Evolutionary conservation across 2,797 vertebrate species (phyloP), one percentile per base, ranked within the genome.

Genomic region (Garrulus glandarius): DNA sequence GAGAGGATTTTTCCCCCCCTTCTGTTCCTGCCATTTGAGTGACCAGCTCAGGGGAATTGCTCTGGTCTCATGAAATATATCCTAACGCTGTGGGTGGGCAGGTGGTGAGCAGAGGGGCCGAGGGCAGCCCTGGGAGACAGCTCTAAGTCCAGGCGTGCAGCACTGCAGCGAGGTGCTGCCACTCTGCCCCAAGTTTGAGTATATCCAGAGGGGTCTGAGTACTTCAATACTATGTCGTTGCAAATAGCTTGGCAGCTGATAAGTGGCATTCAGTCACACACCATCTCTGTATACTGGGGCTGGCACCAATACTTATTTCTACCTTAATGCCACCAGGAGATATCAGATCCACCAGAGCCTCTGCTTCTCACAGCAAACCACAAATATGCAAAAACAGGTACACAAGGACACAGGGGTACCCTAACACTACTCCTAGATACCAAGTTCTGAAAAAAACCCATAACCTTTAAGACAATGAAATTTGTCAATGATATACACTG

Each of bases 81-180:
- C 47, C 41, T 44, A 19, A n/a, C 13, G 13, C 34, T 2, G 2
- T 1, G 5, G 19, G 53, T 23, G 65, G 43, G 37, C 84, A 71
- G 46, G 34, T 3, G 46, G 34, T 3, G 4, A 75, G 53, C 2
- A 1, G 29, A 46, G 13, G 36, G 57, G 32, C 36, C 0, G 0
- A 63, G 32, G n/a, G 41, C 22, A 91, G 56, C 36, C 43, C 56
- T 30, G 7, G 19, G 6, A 11, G 16, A 22, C 36, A 70, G 49
- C 56, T 26, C 34, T 1, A 1, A 49, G 59, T 8, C 18, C 3
- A 4, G 53, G 36, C 0, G 0, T 6, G 4, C 19, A 67, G 49
- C 22, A 2, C 1, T 39, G 27, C n/a, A 36, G 22, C 17, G 16
- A 24, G 23, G 15, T 15, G 36, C n/a, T 50, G 27, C 63, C 57